Base-by-base conservation (phyloP, 2,113 vertebrate genomes). In the Furnarius figulus region DNA sequence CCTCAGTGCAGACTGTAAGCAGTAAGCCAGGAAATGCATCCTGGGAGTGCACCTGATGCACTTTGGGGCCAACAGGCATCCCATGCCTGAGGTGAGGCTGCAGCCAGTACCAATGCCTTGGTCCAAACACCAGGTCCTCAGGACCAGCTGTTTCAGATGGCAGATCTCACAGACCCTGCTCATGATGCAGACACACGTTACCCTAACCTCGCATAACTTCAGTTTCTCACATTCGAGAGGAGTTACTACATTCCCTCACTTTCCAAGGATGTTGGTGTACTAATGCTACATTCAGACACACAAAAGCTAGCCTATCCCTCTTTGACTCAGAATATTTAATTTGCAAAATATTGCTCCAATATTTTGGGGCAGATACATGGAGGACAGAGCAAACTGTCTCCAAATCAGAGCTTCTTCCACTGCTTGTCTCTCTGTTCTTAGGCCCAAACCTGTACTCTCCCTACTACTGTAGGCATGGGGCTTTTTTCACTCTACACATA, bases 31-130 rank as follows among this genome's bases (percentile, higher is more conserved):
- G 35, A 84, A 63, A n/a, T 0, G 3, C 35, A 42, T 27, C 39
- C 55, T 13, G 2, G 35, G 37, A 63, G 23, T 0, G 1, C 33
- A 27, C 6, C 68, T 46, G 37, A 46, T 1, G 1, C 1, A 0
- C 40, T 47, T 35, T 3, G 27, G 15, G 47, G 17, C 53, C 67
- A 56, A 28, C 63, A 49, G 37, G 28, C 63, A 58, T 7, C 19
- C 46, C 3, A 0, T 17, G 21, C 20, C 14, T 7, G 0, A 19
- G 14, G 31, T 2, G 3, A 76, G 30, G 44, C 39, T 2, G 1
- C n/a, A 70, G 63, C 22, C 35, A 7, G 17, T 8, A 65, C 18
- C 6, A 28, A 42, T 0, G 0, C 39, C 1, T n/a, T 25, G 40
- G 50, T 15, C 73, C 27, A 42, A 59, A 74, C 65, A 59, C 25